Percentiles rank a stretch among this genome's conserved stretches.
Conservation (phyloP, 2,888 invertebrate genomes). For the Thalpophila matura region DNA sequence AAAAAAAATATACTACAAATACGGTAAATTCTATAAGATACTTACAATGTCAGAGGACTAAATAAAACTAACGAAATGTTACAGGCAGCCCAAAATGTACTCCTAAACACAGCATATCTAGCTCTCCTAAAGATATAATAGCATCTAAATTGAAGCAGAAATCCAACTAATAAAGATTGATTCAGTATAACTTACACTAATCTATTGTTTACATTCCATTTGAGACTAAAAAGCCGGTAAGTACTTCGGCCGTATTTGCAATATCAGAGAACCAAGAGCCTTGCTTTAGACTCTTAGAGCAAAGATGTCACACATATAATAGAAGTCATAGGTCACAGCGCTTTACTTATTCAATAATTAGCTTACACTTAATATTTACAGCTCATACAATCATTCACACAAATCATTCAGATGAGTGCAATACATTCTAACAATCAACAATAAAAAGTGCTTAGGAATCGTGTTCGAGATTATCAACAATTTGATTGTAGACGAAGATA, state of each 20-base stretch:
- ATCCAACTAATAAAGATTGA: conserved; percentile 44
- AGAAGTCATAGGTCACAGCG: conserved; percentile 83
- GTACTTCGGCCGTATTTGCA: conserved; percentile 44
- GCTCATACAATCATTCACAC: conserved; percentile 73
- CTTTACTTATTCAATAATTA: conserved; percentile 77
- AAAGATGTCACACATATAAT: conserved; percentile 77
- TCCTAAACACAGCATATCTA: conserved; percentile 70
- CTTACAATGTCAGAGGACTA: no score
- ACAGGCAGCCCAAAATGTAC: conserved; percentile 56
- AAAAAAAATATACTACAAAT: no score
- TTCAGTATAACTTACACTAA: conserved; percentile 50
- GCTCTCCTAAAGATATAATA: conserved; percentile 71
- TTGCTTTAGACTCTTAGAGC: conserved; percentile 81
- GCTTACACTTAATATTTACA: conserved; percentile 82
- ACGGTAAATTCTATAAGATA: no score
- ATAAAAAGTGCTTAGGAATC: conserved; percentile 81
- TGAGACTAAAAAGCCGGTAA: conserved; percentile 50
- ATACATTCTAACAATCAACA: conserved; percentile 82
- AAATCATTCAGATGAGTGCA: conserved; percentile 80
- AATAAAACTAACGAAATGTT: neutral
- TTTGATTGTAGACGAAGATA: conserved; percentile 38
- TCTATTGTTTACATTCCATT: conserved; percentile 53
- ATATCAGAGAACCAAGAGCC: conserved; percentile 63
- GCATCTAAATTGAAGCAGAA: conserved; percentile 63
- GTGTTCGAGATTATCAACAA: conserved; percentile 68